Base-by-base conservation (phyloP, 1,140 invertebrate genomes). In the Lepidurus couesii region DNA sequence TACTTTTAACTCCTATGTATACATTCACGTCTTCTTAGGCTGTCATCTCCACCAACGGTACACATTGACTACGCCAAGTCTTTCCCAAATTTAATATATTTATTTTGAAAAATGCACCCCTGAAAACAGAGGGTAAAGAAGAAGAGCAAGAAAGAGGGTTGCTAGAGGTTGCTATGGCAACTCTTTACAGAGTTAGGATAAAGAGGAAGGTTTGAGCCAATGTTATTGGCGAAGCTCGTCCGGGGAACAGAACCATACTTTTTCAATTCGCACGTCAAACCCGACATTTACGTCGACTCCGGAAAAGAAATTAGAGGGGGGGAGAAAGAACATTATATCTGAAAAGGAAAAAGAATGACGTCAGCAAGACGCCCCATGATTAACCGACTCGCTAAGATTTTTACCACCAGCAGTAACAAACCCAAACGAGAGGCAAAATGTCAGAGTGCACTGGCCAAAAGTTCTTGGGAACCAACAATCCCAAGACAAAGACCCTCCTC, bases 361-460 rank as follows among this genome's bases (percentile, higher is more conserved):
- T 65, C 8, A 65, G 53, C 13, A 21, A 65, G 53, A 13, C 53
- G 53, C 13, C 53, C 21, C 53, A 65, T 65, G 53, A 65, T 65
- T 65, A 65, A 65, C n/a, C 53, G 53, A 65, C 13, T 7, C 53
- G 16, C 53, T 16, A 21, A 16, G 53, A 65, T 65, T 65, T 65
- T 65, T 65, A 65, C 53, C 53, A 21, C 53, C 53, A 21, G 53
- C 53, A 65, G 53, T 65, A 65, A 65, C 53, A 7, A 13, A 65
- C 21, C 16, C 53, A 16, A 65, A 21, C 16, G 21, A 16, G 53
- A 65, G 53, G n/a, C 53, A 16, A 65, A 65, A 65, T 65, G 53
- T 65, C 53, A 65, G 53, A 65, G 53, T 21, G 53, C 53, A 65
- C 53, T 65, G 53, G 53, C 53, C 53, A 65, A 65, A 65, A n/a